Evolutionary conservation across 2,888 invertebrate genomes (phyloP), one percentile per base, ranked within the genome.

Genomic region (Cheilosia pagana): DNA sequence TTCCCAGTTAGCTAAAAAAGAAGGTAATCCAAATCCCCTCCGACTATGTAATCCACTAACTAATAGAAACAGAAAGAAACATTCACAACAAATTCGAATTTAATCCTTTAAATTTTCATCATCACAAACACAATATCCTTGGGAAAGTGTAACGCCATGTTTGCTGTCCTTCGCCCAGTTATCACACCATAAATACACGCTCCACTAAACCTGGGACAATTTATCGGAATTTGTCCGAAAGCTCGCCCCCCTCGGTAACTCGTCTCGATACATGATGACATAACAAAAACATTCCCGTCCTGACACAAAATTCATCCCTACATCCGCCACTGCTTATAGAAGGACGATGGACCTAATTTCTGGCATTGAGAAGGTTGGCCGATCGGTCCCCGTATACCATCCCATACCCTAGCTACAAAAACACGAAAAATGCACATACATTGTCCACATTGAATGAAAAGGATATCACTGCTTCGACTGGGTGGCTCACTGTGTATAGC

Each of bases 261-360:
- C 28, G 28, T 28, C 55, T 57, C 71, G 52, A 67, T 62, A 71
- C 57, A 68, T 35, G 63, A 70, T 77, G 77, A 62, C 62, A 52
- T 68, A 68, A 78, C 50, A 72, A 78, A 60, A 28, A 67, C 55
- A 72, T 50, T 67, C 60, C 43, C 55, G 60, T 3, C 21, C 39
- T 41, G 50, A 52, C 63, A 75, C 50, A 70, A 19, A 63, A 63
- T 55, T 35, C 23, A 41, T 31, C 57, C 48, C 48, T 50, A 43
- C 28, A 41, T 45, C 53, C 39, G 31, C 28, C 62, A 65, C 53
- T 0, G 45, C 10, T 52, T 68, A 10, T 23, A 23, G 5, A 76
- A 70, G 77, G 52, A 77, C 52, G 59, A 60, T 77, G 77, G 77
- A 77, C 60, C 81, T 82, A 82, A 77, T 77, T 82, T 82, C 50